Percentiles rank a stretch among this genome's conserved stretches.
These are phyloP conservation scores for Lycaon pictus DNA, from an alignment of 2,113 vertebrate species.

Conservation along the genomic window DNA sequence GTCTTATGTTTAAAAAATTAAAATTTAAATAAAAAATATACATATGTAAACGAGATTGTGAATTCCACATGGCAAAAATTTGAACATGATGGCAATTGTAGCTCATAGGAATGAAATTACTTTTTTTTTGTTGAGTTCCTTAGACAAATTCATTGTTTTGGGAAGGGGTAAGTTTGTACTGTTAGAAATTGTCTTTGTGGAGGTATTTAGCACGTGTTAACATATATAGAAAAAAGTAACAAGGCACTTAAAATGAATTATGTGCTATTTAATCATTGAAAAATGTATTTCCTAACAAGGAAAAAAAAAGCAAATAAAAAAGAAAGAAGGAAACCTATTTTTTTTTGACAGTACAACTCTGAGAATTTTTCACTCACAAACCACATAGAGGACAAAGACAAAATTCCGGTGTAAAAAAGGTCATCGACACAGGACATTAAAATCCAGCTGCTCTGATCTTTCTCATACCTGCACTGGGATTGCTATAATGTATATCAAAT, in stretches of 20 bases:
- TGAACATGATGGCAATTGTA: not conserved
- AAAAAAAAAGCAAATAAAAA: not conserved
- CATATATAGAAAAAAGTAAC: not conserved
- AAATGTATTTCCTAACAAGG: not conserved
- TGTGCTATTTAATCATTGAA: constrained; percentile 34
- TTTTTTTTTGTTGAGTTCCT: not conserved
- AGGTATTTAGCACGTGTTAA: not conserved
- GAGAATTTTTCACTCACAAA: constrained; percentile 53
- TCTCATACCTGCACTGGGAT: not conserved
- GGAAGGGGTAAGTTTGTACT: not conserved
- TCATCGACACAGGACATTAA: not conserved
- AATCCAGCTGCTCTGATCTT: not conserved
- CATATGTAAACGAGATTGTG: not conserved
- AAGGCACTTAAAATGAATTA: constrained; percentile 59
- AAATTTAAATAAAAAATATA: not conserved
- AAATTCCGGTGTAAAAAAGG: constrained; percentile 19
- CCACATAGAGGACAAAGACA: constrained; percentile 12
- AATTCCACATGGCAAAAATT: not conserved
- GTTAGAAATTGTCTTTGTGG: not conserved
- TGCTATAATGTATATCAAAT: not conserved
- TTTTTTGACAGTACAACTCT: constrained; percentile 74
- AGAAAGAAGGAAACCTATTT: constrained; percentile 48
- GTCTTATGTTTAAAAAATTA: not conserved
- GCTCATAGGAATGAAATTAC: not conserved
- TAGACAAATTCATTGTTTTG: not conserved